Conservation (phyloP, 2,888 invertebrate genomes). For the Drosophila nigricruria region DNA sequence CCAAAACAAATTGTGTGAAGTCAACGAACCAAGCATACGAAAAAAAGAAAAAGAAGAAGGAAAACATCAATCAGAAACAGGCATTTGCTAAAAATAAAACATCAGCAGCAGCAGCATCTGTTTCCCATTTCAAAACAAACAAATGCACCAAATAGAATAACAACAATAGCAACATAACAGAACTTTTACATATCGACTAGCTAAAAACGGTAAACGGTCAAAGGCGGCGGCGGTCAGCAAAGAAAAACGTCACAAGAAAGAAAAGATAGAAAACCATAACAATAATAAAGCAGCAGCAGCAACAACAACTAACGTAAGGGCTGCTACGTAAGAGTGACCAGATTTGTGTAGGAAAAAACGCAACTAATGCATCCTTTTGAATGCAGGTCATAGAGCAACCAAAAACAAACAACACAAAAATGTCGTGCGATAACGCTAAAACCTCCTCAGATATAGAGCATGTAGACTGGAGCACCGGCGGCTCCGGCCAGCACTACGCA, state of each 20-base stretch:
- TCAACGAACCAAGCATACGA: constrained; percentile 45
- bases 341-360: constrained; percentile 23
- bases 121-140: constrained; percentile 67
- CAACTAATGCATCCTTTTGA: constrained; percentile 43
- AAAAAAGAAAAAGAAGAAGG: not conserved
- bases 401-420: constrained; percentile 68
- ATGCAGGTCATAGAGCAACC: constrained; percentile 43
- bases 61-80: constrained; percentile 42
- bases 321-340: constrained; percentile 53
- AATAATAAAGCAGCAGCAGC: constrained; percentile 13
- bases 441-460: constrained; percentile 89
- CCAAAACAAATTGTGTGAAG: constrained; percentile 52
- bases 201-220: constrained; percentile 18
- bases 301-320: constrained; percentile 18
- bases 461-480: constrained; percentile 87
- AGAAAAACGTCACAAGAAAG: constrained; percentile 18
- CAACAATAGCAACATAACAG: constrained; percentile 34
- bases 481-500: constrained; percentile 84
- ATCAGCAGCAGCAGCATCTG: constrained; percentile 51
- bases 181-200: constrained; percentile 38
- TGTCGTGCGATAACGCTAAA: constrained; percentile 90
- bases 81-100: constrained; percentile 61
- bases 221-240: constrained; percentile 20
- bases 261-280: constrained; percentile 15
- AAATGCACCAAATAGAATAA: constrained; percentile 49